phyloP scores from a whole-genome alignment of 2,113 vertebrate genomes.

The Chaenocephalus aceratus region DNA sequence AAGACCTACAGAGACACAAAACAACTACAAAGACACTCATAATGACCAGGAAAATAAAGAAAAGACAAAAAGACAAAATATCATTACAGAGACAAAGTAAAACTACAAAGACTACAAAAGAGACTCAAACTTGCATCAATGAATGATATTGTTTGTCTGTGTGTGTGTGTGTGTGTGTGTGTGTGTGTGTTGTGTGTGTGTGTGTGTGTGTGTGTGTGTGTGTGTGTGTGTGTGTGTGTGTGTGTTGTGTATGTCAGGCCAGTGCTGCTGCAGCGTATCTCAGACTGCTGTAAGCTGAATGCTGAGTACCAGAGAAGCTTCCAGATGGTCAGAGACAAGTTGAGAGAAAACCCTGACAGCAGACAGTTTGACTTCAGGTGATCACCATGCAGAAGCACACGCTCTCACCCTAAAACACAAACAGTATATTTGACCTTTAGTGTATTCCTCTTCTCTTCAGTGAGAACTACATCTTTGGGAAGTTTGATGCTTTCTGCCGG shows the following conservation, averaged over 20 bases:
- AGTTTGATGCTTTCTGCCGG: conserved; percentile 88
- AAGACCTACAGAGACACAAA: too few relatives aligned
- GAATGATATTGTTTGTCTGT: too few relatives aligned
- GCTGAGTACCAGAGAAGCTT: conserved; percentile 84
- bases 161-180: too few relatives aligned
- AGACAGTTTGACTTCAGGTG: conserved; percentile 88
- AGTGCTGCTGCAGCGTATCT: conserved; percentile 82
- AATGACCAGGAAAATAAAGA: too few relatives aligned
- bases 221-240: conserved; percentile 33
- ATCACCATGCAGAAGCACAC: not conserved
- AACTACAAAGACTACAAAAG: too few relatives aligned
- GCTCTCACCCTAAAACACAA: too few relatives aligned
- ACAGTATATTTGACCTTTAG: too few relatives aligned
- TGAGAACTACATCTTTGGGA: conserved; percentile 91
- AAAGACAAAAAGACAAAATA: too few relatives aligned
- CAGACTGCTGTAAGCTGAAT: conserved; percentile 83
- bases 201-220: conserved; percentile 7
- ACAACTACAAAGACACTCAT: too few relatives aligned
- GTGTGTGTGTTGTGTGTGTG: too few relatives aligned
- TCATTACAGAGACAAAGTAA: too few relatives aligned
- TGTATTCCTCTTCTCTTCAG: conserved; percentile 57
- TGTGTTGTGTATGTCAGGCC: conserved; percentile 67
- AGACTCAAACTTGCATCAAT: too few relatives aligned
- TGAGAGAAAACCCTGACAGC: conserved; percentile 76
- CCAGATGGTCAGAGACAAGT: conserved; percentile 75